Evolutionary conservation across 2,888 invertebrate species (phyloP).

Genomic region (Pheosia tremula): DNA sequence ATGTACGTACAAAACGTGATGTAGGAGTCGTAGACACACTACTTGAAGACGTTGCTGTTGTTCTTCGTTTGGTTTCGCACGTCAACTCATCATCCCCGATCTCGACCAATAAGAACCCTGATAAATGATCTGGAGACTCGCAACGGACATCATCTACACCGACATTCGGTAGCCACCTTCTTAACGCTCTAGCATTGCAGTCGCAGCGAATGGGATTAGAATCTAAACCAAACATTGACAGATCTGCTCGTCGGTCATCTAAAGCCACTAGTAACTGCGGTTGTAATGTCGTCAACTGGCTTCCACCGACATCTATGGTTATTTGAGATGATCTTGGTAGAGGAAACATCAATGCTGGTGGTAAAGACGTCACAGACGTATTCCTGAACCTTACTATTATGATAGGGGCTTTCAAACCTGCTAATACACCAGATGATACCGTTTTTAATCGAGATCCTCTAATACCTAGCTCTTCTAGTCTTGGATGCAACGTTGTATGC

Average conservation of each 20-base stretch:
- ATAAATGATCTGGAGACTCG: slow-evolving; percentile 87
- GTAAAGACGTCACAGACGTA: slow-evolving; percentile 91
- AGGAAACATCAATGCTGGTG: slow-evolving; percentile 93
- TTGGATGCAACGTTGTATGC: slow-evolving; percentile 90
- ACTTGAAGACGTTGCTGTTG: slow-evolving; percentile 71
- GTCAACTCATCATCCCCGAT: slow-evolving; percentile 92
- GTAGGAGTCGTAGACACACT: slow-evolving; percentile 74
- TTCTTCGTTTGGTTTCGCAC: slow-evolving; percentile 87
- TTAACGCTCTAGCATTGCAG: slow-evolving; percentile 91
- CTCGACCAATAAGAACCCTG: slow-evolving; percentile 88
- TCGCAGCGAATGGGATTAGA: slow-evolving; percentile 94
- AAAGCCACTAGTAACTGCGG: slow-evolving; percentile 91
- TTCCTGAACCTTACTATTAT: slow-evolving; percentile 91
- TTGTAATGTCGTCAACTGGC: slow-evolving; percentile 89
- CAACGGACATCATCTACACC: slow-evolving; percentile 87
- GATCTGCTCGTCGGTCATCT: slow-evolving; percentile 91
- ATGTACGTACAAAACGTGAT: slow-evolving; percentile 84
- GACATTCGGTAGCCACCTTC: slow-evolving; percentile 89
- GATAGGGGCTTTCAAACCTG: slow-evolving; percentile 90
- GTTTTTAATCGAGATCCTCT: slow-evolving; percentile 90
- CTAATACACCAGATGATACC: slow-evolving; percentile 92
- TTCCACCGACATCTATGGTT: slow-evolving; percentile 91
- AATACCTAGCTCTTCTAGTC: slow-evolving; percentile 89
- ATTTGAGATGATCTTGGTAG: slow-evolving; percentile 94
- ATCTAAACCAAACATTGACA: slow-evolving; percentile 89